Evolutionary conservation across 2,888 invertebrate species (phyloP), one percentile per base, ranked within the genome.

Genomic region (Spodoptera picta): DNA sequence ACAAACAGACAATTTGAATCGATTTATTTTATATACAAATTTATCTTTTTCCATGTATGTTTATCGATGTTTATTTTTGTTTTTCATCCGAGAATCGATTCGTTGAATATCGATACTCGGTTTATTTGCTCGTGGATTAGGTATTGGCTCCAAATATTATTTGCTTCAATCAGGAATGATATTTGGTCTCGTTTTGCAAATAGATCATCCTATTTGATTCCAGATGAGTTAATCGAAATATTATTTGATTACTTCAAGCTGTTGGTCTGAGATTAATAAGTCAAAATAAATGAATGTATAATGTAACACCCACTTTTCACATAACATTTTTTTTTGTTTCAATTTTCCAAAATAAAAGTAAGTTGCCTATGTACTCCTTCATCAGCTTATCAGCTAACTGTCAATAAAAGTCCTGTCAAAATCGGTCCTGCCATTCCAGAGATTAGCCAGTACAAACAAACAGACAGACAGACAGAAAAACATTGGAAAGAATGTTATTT

Each of bases 51-150:
- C 24, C 47, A 55, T 44, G 44, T 57, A 55, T 47, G 44, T 57
- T 53, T 43, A 7, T n/a, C 43, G 42, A 56, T 56, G 46, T 65
- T 53, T 71, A 43, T 46, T 47, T 45, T 51, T 14, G 19, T 54
- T 48, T 60, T 27, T 51, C 51, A 58, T 4, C 10, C 12, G 14
- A 55, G 54, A 70, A 65, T 48, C 54, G 4, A 42, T 9, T 60
- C 24, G 6, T 50, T 44, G 36, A 52, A 23, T 48, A 53, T 53
- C 19, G 3, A 19, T 36, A 52, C 10, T 19, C 42, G 6, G 41
- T 59, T 43, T 54, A 48, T 70, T 70, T 71, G 43, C 42, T 60
- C 19, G 19, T 31, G 12, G 60, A 48, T 69, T 52, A 60, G 23
- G 6, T 7, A 9, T 36, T 36, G 36, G 11, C 24, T 11, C 11